Evolutionary conservation across 2,113 vertebrate genomes (phyloP), one percentile per base, ranked within the genome.

Genomic region (Peromyscus maniculatus): DNA sequence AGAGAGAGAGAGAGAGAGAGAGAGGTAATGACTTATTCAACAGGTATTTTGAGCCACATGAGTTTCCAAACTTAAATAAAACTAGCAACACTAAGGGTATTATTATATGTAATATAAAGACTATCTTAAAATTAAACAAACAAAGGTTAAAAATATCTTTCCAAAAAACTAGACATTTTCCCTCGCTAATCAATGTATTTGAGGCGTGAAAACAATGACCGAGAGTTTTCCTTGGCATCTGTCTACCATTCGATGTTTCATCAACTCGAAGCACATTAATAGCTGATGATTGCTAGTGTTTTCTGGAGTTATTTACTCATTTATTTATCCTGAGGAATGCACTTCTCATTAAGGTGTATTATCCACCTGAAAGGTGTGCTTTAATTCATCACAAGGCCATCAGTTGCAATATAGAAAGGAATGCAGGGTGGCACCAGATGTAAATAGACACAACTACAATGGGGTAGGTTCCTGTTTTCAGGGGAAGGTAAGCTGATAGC

Each of bases 31-130:
- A 84, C 19, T 97, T 94, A 87, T 52, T 91, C 59, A 57, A 88
- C 19, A 96, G 87, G 77, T 91, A 93, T 96, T 92, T 95, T 94
- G 59, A 17, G 52, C 69, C 79, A 93, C 87, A 72, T 96, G 78
- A 94, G 13, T 95, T 98, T 95, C 96, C 79, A 97, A 96, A 94
- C 74, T 89, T 91, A 97, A 95, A 96, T 92, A 95, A 96, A 97
- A 89, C 59, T 72, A 33, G 52, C 28, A 96, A 88, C 78, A 95
- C 49, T 88, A 80, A 94, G 62, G 21, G 21, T 66, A 93, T 96
- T 91, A 87, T 95, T 97, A 59, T 92, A 24, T 80, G 19, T n/a
- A 75, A 91, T 72, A 67, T 52, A 93, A 46, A 94, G 69, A 95
- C 19, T 89, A 10, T 64, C 87, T 52, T 89, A 87, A 52, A 75